Conservation (phyloP, 2,113 vertebrate genomes). For the Ammodytes dubius region DNA sequence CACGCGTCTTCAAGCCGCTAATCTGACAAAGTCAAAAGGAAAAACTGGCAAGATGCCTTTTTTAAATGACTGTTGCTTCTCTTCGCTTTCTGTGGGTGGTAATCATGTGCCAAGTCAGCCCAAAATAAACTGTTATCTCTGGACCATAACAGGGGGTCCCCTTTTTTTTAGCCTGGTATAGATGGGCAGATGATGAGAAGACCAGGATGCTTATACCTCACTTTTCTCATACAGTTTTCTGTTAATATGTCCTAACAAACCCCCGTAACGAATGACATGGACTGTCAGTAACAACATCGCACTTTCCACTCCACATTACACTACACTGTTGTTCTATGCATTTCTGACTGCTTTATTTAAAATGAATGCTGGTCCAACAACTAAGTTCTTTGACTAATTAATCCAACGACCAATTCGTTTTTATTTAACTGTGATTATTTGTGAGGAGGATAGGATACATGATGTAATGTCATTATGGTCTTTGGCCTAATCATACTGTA, state of each 20-base stretch:
- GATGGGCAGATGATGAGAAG: conserved; percentile 16
- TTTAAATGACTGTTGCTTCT: conserved; percentile 10
- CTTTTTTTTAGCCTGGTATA: conserved; percentile 32
- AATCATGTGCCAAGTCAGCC: conserved; percentile 53
- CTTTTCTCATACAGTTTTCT: conserved; percentile 46
- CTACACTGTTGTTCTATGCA: conserved; percentile 60
- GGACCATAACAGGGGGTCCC: conserved; percentile 46
- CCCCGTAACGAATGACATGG: conserved; percentile 18
- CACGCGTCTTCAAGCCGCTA: conserved; percentile 31
- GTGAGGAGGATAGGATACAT: conserved; percentile 26
- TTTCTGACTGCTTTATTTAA: conserved; percentile 56
- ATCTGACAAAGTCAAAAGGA: conserved; percentile 13
- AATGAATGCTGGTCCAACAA: conserved; percentile 48
- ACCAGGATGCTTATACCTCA: conserved; percentile 55
- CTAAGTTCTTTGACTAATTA: conserved; percentile 39
- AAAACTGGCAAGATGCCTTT: conserved; percentile 29
- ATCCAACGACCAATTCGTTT: conserved; percentile 66
- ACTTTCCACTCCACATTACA: conserved; percentile 36
- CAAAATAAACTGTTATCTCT: conserved; percentile 27
- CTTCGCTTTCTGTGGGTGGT: conserved; percentile 39
- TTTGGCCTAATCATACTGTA: conserved; percentile 34
- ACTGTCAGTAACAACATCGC: conserved; percentile 39
- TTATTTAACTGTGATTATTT: conserved; percentile 61
- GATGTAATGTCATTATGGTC: conserved; percentile 49
- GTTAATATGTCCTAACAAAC: conserved; percentile 43